Conservation (phyloP, 2,797 vertebrate species). For the Rhynchonycteris naso region DNA sequence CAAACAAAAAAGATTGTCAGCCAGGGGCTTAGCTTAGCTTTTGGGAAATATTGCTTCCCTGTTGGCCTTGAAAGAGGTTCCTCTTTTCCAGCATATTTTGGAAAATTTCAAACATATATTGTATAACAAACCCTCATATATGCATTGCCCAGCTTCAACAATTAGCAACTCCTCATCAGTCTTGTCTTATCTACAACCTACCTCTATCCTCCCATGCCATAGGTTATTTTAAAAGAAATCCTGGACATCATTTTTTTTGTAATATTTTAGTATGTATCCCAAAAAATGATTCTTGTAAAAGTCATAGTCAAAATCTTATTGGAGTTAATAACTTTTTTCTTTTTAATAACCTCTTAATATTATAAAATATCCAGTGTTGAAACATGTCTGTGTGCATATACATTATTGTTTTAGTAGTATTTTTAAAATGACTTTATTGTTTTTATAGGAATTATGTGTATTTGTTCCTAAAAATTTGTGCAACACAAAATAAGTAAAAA, state of each 20-base stretch:
- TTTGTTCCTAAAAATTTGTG: constrained; percentile 43
- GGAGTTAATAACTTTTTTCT: neutral
- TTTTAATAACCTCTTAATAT: neutral
- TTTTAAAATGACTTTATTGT: neutral
- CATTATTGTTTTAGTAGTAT: neutral
- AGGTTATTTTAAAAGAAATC: constrained; percentile 36
- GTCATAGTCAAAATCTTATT: neutral
- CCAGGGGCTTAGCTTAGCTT: constrained; percentile 10
- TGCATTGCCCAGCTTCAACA: neutral
- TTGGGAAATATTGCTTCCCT: neutral
- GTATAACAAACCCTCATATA: neutral
- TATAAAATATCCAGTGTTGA: constrained; percentile 4
- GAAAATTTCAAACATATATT: neutral
- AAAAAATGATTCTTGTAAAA: constrained; percentile 35
- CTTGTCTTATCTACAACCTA: neutral
- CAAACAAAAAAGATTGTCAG: neutral
- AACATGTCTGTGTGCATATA: neutral
- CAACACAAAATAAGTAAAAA: neutral
- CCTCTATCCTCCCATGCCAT: neutral
- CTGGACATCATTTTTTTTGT: neutral
- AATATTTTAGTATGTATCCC: constrained; percentile 14
- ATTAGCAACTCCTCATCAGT: neutral
- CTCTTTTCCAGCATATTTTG: neutral
- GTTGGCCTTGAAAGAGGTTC: neutral
- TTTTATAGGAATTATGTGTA: neutral